Evolutionary conservation across 2,888 invertebrate genomes (phyloP).

Genomic region (Synergus itoensis): DNA sequence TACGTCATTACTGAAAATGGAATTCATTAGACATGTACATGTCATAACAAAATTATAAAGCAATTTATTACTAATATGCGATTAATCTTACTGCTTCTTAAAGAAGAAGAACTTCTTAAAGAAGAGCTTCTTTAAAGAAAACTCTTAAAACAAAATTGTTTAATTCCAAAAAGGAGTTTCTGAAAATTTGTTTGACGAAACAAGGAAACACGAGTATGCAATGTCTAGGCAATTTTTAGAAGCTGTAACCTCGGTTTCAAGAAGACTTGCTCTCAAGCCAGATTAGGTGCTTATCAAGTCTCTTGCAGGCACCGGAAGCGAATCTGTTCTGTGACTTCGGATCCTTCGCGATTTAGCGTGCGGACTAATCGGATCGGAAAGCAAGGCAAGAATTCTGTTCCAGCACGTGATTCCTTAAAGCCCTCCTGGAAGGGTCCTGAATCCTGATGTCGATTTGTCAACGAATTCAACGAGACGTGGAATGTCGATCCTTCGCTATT

Average conservation of each 20-base stretch:
- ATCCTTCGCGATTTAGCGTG: constrained; percentile 51
- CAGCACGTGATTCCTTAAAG: background rate
- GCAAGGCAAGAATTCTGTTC: constrained; percentile 24
- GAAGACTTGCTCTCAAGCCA: constrained; percentile 22
- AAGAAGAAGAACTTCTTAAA: too few relatives aligned
- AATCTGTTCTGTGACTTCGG: constrained; percentile 47
- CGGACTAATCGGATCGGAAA: constrained; percentile 53
- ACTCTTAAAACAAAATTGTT: background rate
- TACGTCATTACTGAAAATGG: too few relatives aligned
- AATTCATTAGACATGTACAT: background rate
- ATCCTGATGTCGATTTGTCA: constrained; percentile 14
- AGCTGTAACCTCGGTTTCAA: constrained; percentile 2
- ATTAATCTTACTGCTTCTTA: background rate
- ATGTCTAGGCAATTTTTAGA: background rate
- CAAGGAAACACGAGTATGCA: background rate
- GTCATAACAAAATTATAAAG: background rate
- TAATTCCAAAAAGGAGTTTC: background rate
- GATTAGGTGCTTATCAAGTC: constrained; percentile 52
- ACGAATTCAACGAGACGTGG: constrained; percentile 5
- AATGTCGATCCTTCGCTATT: background rate
- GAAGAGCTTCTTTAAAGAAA: accelerated
- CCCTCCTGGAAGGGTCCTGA: background rate
- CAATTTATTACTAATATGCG: background rate
- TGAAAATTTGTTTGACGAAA: background rate
- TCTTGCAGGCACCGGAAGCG: constrained; percentile 52